Conservation (phyloP, 2,113 vertebrate species). For the Phylloscopus whistleri region DNA sequence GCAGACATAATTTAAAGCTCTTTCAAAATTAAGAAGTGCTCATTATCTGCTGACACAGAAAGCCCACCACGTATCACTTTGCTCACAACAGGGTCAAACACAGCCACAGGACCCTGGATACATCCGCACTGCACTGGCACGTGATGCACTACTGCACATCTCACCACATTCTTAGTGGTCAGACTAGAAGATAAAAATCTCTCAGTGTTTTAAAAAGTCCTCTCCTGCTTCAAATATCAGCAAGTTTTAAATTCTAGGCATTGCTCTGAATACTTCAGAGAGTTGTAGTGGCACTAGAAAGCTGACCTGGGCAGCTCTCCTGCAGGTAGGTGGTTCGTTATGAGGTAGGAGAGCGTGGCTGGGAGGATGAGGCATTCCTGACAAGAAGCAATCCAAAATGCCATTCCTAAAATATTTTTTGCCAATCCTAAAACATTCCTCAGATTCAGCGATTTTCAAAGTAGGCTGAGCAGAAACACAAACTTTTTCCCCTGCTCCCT, state of each 20-base stretch:
- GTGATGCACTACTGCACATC: background rate
- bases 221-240: background rate
- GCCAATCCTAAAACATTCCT: no score
- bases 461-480: background rate
- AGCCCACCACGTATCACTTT: background rate
- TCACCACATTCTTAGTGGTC: background rate
- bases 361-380: background rate
- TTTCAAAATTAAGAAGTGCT: background rate
- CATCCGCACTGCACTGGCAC: rapidly evolving
- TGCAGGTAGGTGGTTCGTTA: background rate
- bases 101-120: background rate
- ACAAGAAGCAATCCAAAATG: background rate
- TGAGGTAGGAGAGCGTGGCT: rapidly evolving
- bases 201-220: background rate
- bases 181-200: background rate
- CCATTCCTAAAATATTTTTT: conserved; percentile 42
- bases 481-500: background rate
- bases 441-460: background rate
- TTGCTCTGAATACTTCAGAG: background rate
- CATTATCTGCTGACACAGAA: background rate
- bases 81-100: background rate
- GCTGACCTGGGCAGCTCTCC: background rate
- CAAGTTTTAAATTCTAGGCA: background rate
- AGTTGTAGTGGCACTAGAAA: background rate
- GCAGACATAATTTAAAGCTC: background rate